Evolutionary conservation across 2,797 vertebrate species (phyloP).

Genomic region (Aselliscus stoliczkanus): DNA sequence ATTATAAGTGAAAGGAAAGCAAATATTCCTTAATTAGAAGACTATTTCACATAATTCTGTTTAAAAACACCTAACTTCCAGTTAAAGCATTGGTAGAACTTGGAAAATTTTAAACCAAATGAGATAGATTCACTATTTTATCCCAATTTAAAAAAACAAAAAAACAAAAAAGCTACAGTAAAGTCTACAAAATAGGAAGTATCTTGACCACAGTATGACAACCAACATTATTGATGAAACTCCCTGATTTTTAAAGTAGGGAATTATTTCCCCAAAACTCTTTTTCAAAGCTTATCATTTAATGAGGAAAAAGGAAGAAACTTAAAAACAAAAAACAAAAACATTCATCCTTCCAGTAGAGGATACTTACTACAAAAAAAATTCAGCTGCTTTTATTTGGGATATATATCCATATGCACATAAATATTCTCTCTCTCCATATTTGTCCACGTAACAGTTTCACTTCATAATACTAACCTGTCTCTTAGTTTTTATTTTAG

Average conservation of each 20-base stretch:
- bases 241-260: neutral
- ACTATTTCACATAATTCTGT: neutral
- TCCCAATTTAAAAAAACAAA: neutral
- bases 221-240: neutral
- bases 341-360: neutral
- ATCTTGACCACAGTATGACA: neutral
- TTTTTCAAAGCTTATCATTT: neutral
- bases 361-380: neutral
- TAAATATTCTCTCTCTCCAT: neutral
- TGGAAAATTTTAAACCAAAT: neutral
- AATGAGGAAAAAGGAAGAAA: neutral
- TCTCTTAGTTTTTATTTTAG: neutral
- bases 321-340: neutral
- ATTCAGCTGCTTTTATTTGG: neutral
- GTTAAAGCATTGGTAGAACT: neutral
- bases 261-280: neutral
- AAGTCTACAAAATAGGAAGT: neutral
- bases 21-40: neutral
- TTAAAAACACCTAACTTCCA: neutral
- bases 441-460: neutral
- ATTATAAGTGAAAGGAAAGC: neutral
- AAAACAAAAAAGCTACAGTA: neutral
- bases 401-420: neutral
- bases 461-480: neutral
- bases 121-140: neutral